Evolutionary conservation across 2,113 vertebrate species (phyloP), one percentile per base, ranked within the genome.

Genomic region (Alexandromys fortis): DNA sequence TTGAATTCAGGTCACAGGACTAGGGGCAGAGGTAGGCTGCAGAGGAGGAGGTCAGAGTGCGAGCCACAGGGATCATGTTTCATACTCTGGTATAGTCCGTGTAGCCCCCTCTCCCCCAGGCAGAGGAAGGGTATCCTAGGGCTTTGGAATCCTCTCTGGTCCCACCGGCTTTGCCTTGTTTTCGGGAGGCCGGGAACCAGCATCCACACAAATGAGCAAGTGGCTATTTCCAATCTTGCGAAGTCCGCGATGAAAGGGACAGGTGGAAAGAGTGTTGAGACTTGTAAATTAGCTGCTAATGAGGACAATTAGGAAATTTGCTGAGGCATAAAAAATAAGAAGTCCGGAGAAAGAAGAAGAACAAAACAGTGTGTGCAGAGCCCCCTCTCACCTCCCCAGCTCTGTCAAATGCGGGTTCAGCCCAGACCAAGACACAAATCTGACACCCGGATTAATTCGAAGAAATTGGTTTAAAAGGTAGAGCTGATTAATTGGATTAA

Each of bases 231-330:
- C 68, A 33, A 3, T 22, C 82, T 65, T 1, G 1, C 33, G 30
- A 38, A 24, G 0, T 4, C 77, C 55, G 0, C 0, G 1, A 4
- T 30, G 82, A 52, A 35, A 95, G 89, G 95, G 94, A 82, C 94
- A 94, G 97, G 96, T 95, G 96, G 97, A 9, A 49, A 63, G 95
- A 65, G 28, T 8, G 90, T 30, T 0, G 86, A 61, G 94, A 45
- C 86, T 75, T 52, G 52, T 73, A n/a, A 94, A 85, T 72, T 49
- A 76, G 91, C 24, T 22, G 14, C 94, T 94, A 78, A 96, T 65
- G 94, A 96, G 95, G 95, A 91, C 81, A 87, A 94, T 90, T 26
- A 90, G 94, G 96, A 45, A 85, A 63, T 45, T 38, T 83, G 86
- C 86, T 49, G 91, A 85, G 91, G 92, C 95, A 33, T 92, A 49